Base-by-base conservation (phyloP, 2,888 invertebrate species). In the Apamea crenata region DNA sequence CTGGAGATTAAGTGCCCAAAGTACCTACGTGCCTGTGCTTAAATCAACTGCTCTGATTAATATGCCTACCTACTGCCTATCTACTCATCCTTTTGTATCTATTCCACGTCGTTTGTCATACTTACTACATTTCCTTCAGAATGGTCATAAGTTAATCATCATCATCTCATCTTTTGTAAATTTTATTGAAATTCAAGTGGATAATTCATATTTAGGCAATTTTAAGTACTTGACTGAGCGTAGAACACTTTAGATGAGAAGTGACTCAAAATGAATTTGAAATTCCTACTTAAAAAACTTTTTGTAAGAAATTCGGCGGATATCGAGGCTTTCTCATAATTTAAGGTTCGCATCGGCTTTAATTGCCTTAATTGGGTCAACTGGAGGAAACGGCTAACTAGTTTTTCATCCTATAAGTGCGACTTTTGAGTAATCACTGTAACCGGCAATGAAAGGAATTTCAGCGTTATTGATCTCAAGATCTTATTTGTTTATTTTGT, bases 291-390 rank as follows among this genome's bases (percentile, higher is more conserved):
- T 2, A 50, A 65, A 50, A 56, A 81, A 67, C n/a, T 74, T 79
- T 71, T 40, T 29, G 29, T 40, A 56, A 50, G 53, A 80, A 63
- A 70, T 81, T 71, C 56, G 32, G 21, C 25, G 44, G 59, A 74
- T 74, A 44, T 71, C 21, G n/a, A 36, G 67, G 50, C 61, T 36
- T 74, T 77, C 50, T 44, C 69, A 5, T 32, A 80, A 44, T 73
- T 80, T 69, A 5, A 32, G 59, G 61, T 61, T 44, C 40, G n/a
- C n/a, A 66, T 47, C 36, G 36, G 76, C 67, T 78, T 87, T 66
- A 71, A 86, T 81, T 83, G 67, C 61, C 36, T 44, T 61, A 78
- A 87, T 68, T 71, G 56, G 81, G 78, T 76, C 74, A 83, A 65
- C 65, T 61, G n/a, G 21, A 81, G 68, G 73, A 81, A 86, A 78